Conservation (phyloP, 1,140 invertebrate genomes). For the Semibalanus balanoides region DNA sequence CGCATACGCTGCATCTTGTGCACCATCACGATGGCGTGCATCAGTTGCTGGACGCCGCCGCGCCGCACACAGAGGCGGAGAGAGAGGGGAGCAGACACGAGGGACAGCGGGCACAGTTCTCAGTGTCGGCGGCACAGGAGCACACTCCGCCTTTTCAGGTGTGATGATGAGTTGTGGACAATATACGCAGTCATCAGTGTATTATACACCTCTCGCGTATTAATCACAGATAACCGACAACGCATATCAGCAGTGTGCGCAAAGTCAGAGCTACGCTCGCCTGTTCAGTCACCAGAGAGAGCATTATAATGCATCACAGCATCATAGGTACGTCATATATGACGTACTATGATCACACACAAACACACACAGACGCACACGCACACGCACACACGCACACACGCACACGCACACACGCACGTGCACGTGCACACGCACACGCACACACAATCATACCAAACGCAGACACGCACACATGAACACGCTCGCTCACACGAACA, state of each 20-base stretch:
- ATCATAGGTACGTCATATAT: no score
- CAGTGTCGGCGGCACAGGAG: no score
- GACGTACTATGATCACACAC: no score
- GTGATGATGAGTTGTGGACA: neutral
- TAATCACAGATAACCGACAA: neutral
- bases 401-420: neutral
- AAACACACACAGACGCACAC: no score
- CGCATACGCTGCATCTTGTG: slow-evolving; percentile 40
- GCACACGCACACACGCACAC: neutral
- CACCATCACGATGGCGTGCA: slow-evolving; percentile 40
- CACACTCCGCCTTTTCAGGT: no score
- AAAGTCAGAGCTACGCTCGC: no score
- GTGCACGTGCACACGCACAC: neutral
- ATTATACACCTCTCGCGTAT: neutral
- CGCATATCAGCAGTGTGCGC: no score
- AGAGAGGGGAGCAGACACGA: neutral
- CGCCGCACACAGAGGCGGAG: neutral
- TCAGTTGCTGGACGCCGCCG: slow-evolving; percentile 31
- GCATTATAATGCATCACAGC: no score
- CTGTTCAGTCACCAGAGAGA: no score
- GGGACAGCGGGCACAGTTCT: neutral
- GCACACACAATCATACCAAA: neutral
- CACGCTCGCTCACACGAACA: neutral
- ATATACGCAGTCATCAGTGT: neutral
- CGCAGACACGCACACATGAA: neutral